Evolutionary conservation across 2,888 invertebrate genomes (phyloP).

Genomic region (Nymphalis urticae): DNA sequence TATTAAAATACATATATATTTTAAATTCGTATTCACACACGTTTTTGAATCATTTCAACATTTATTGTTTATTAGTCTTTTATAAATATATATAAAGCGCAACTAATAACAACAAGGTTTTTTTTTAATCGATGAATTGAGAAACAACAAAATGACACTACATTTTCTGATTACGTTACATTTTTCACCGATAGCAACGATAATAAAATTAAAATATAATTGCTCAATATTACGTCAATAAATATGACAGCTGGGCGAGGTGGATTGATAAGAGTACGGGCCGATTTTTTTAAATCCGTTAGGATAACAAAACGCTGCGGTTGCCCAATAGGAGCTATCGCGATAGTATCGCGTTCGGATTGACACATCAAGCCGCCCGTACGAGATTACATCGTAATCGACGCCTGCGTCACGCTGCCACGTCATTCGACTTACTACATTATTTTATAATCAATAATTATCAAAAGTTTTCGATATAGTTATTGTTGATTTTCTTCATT

Average conservation of each 20-base stretch:
- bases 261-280: slow-evolving; percentile 38
- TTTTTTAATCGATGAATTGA: background rate
- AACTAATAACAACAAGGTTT: no score
- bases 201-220: slow-evolving; percentile 24
- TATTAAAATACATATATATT: background rate
- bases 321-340: slow-evolving; percentile 76
- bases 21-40: no score
- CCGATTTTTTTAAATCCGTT: slow-evolving; percentile 72
- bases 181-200: background rate
- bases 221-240: slow-evolving; percentile 27
- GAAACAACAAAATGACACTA: background rate
- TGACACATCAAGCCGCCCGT: slow-evolving; percentile 76
- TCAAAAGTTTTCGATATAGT: background rate
- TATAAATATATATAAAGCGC: no score
- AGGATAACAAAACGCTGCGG: slow-evolving; percentile 76
- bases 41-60: no score
- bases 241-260: slow-evolving; percentile 48
- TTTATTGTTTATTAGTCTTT: no score
- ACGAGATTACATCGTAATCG: slow-evolving; percentile 70
- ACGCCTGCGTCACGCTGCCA: slow-evolving; percentile 59
- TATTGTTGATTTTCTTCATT: background rate
- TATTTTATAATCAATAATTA: slow-evolving; percentile 24
- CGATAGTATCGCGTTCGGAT: slow-evolving; percentile 62
- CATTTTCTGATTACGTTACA: background rate
- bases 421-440: slow-evolving; percentile 26